Evolutionary conservation across 2,113 vertebrate species (phyloP).

Genomic region (Boleophthalmus pectinirostris): DNA sequence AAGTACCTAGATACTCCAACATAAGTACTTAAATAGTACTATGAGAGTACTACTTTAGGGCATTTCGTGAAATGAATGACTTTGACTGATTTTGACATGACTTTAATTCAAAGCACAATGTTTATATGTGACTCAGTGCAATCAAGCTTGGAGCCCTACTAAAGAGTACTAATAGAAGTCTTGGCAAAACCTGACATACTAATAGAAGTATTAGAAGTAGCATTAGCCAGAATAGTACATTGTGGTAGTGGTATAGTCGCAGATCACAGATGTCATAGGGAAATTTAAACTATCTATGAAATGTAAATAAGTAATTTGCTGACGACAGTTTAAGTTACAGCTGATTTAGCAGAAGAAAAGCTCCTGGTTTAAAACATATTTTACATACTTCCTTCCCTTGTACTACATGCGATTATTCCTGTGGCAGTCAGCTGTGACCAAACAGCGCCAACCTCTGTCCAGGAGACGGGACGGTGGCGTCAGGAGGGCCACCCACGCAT

Average conservation of each 20-base stretch:
- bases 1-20: not conserved
- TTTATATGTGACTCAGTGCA: not conserved
- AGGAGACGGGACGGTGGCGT: constrained; percentile 82
- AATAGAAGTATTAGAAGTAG: constrained; percentile 19
- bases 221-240: not conserved
- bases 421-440: constrained; percentile 81
- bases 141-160: not conserved
- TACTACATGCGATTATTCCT: constrained; percentile 70
- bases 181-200: no score
- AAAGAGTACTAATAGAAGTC: no score
- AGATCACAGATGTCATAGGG: not conserved
- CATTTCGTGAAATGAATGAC: no score
- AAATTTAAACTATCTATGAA: not conserved
- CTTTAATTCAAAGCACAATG: no score
- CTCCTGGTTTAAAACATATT: not conserved
- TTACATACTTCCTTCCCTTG: not conserved
- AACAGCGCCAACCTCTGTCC: constrained; percentile 79
- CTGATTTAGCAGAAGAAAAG: not conserved
- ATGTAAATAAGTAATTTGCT: not conserved
- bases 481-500: constrained; percentile 73
- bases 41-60: no score
- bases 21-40: no score
- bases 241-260: not conserved
- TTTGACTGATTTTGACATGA: no score
- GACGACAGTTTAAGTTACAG: not conserved